Conservation (phyloP, 2,113 vertebrate species). For the Labeo catla region DNA sequence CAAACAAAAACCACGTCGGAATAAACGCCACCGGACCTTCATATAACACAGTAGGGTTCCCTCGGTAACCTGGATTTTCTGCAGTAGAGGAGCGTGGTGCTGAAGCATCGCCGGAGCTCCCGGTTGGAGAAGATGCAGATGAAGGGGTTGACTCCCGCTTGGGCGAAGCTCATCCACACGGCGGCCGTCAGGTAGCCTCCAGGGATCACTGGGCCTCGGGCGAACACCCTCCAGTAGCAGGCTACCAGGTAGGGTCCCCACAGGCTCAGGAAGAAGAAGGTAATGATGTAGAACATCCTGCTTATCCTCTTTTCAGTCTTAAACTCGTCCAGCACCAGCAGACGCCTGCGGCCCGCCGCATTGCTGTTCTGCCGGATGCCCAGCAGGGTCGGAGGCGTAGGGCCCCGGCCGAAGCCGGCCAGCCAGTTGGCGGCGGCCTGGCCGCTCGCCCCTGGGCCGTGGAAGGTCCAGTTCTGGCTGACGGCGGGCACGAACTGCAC, state of each 20-base stretch:
- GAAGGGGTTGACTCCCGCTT: constrained; percentile 99
- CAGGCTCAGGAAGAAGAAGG: constrained; percentile 97
- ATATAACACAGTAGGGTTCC: constrained; percentile 99
- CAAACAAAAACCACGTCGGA: constrained; percentile 53
- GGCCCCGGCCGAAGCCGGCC: constrained; percentile 97
- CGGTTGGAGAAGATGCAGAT: constrained; percentile 99
- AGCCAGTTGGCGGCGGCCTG: constrained; percentile 99
- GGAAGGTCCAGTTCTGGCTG: constrained; percentile 99
- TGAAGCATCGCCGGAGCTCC: constrained; percentile 99
- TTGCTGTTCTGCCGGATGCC: constrained; percentile 98
- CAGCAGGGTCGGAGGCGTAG: constrained; percentile 96
- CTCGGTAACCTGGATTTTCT: constrained; percentile 99
- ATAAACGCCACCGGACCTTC: constrained; percentile 78
- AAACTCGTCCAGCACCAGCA: constrained; percentile 98
- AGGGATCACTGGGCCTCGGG: constrained; percentile 92
- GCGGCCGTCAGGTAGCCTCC: constrained; percentile 97
- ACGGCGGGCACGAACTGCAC: constrained; percentile 99
- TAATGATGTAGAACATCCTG: constrained; percentile 99
- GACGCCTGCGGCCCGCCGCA: constrained; percentile 92
- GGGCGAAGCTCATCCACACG: constrained; percentile 99
- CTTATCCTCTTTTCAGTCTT: constrained; percentile 99
- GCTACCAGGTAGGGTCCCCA: constrained; percentile 99
- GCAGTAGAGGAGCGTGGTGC: constrained; percentile 99
- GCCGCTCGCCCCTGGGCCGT: constrained; percentile 96
- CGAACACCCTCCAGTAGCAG: constrained; percentile 99